A percentile compares a stretch with the other conserved stretches of the same genome.
These are phyloP conservation scores for Adineta ricciae DNA, from an alignment of 2,888 invertebrate species.

Conservation along the genomic window DNA sequence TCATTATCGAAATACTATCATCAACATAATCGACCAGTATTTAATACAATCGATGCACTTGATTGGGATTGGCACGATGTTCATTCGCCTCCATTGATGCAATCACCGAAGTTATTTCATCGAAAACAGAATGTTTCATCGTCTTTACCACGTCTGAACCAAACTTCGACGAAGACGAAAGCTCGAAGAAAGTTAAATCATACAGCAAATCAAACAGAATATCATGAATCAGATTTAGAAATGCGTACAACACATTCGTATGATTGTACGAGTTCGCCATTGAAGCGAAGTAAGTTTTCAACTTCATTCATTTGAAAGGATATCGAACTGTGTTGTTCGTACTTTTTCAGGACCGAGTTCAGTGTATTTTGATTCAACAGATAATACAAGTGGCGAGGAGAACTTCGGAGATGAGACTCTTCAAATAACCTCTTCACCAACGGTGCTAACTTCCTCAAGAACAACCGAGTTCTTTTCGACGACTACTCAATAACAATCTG, in stretches of 20 bases:
- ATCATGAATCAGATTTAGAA: slow-evolving; percentile 10
- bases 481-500: not conserved
- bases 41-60: slow-evolving; percentile 15
- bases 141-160: not conserved
- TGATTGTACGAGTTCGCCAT: slow-evolving; percentile 18
- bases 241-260: not conserved
- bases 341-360: not conserved
- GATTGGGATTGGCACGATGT: slow-evolving; percentile 2
- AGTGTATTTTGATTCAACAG: slow-evolving; percentile 21
- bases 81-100: not conserved
- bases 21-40: not conserved
- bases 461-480: not conserved
- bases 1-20: slow-evolving; percentile 1
- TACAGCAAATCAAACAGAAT: not conserved
- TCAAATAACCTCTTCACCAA: not conserved
- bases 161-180: not conserved
- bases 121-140: not conserved
- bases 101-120: not conserved
- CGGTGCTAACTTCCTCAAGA: not conserved
- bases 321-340: not conserved
- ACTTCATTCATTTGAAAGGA: no score
- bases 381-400: slow-evolving; percentile 15
- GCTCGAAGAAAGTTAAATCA: not conserved
- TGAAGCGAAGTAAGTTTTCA: slow-evolving; percentile 6
- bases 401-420: not conserved